Evolutionary conservation across 2,797 vertebrate species (phyloP).

Genomic region (Coregonus sp.): DNA sequence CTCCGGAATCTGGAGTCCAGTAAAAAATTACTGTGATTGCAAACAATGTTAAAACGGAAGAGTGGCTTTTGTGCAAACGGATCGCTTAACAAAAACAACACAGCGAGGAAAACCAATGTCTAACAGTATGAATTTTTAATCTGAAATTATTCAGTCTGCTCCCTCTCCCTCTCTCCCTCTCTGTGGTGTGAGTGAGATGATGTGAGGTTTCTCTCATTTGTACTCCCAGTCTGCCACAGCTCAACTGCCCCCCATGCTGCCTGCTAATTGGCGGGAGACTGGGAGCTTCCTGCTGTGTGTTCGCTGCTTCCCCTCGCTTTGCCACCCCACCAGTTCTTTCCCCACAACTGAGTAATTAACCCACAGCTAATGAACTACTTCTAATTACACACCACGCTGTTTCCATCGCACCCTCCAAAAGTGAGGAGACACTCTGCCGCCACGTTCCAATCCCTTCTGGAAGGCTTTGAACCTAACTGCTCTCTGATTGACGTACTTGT

Average conservation of each 20-base stretch:
- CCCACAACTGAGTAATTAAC: constrained; percentile 95
- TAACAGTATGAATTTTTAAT: constrained; percentile 58
- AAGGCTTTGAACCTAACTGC: constrained; percentile 46
- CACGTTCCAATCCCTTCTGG: constrained; percentile 54
- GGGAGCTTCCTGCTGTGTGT: constrained; percentile 80
- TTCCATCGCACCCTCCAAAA: constrained; percentile 89
- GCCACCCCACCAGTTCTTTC: constrained; percentile 75
- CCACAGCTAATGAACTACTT: constrained; percentile 98
- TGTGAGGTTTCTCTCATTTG: constrained; percentile 72
- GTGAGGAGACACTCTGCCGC: constrained; percentile 72
- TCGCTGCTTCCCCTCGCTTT: constrained; percentile 73
- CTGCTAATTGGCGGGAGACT: constrained; percentile 83
- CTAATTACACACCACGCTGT: constrained; percentile 94
- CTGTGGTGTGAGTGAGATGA: constrained; percentile 46
- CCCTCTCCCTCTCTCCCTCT: constrained; percentile 29
- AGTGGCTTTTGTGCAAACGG: constrained; percentile 45
- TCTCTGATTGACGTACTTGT: not conserved
- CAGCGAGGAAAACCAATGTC: constrained; percentile 35
- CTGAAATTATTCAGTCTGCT: constrained; percentile 43
- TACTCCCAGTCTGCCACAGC: constrained; percentile 76
- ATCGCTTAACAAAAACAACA: constrained; percentile 55
- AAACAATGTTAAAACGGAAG: constrained; percentile 31
- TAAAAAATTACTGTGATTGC: not conserved
- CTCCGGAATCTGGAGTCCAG: constrained; percentile 15
- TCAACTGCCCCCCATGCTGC: constrained; percentile 63